phyloP scores from a whole-genome alignment of 2,888 invertebrate genomes.

The Mythimna ferrago region DNA sequence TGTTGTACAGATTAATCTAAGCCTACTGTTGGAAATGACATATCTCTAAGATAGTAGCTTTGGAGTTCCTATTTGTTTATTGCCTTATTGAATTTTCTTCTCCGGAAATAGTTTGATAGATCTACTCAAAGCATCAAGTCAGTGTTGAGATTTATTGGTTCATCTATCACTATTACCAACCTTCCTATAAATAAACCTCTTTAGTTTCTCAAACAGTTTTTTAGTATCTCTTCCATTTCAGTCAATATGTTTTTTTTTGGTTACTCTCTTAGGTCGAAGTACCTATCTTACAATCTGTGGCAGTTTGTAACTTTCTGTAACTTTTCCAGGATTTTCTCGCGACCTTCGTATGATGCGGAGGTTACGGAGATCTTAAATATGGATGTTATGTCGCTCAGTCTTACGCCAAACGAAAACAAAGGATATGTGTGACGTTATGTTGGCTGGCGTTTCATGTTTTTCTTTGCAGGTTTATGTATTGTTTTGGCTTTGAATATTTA shows the following conservation, averaged over 20 bases:
- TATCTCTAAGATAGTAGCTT: background rate
- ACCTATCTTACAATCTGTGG: background rate
- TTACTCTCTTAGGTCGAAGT: background rate
- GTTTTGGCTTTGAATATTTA: slow-evolving; percentile 9
- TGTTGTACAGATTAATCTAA: background rate
- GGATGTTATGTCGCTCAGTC: slow-evolving; percentile 33
- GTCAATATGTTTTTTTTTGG: background rate
- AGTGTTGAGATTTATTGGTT: background rate
- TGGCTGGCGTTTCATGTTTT: slow-evolving; percentile 19
- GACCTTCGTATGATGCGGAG: slow-evolving; percentile 18
- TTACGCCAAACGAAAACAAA: slow-evolving; percentile 34
- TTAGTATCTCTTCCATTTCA: background rate
- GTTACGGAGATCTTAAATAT: slow-evolving; percentile 40
- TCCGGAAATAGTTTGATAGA: too few species aligned
- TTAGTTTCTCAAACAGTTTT: background rate
- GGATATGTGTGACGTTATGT: slow-evolving; percentile 19
- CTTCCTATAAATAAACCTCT: background rate
- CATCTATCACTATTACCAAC: background rate
- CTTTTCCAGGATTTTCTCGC: slow-evolving; percentile 14
- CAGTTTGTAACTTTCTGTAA: slow-evolving; percentile 22
- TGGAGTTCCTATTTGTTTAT: background rate
- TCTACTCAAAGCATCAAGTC: background rate
- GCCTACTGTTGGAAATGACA: background rate
- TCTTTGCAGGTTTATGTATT: slow-evolving; percentile 25
- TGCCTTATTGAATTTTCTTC: background rate